Evolutionary conservation across 37 sponge, comb jelly and placozoan species (phyloP), one percentile per base, ranked within the genome.

Genomic region (Halichondria panicea): DNA sequence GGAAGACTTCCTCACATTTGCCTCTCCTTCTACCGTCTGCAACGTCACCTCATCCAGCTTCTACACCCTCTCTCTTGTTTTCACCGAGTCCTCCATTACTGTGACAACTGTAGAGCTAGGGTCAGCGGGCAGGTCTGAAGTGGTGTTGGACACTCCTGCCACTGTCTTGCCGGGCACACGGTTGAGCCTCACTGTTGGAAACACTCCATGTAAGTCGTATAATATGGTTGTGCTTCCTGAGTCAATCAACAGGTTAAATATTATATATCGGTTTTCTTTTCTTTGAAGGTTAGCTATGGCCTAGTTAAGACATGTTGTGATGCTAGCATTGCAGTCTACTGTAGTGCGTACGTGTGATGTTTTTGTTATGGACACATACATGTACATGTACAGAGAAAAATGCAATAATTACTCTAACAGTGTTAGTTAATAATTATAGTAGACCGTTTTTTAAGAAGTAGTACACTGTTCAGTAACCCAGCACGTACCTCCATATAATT

Each of bases 111-210:
- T 12, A 22, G 34, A 15, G 3, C 22, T 35, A 41, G 53, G 34
- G 5, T 8, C n/a, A n/a, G n/a, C n/a, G n/a, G 43, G 18, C 22
- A 24, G 33, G 19, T 15, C 43, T 48, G 67, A 9, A 4, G 12
- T n/a, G 28, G 56, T 66, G 34, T 13, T 60, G 31, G 3, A 12
- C 25, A 34, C 62, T 9, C 45, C 42, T 5, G 3, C 63, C 1
- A 65, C 77, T 27, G 64, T 50, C 25, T 5, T 65, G 40, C 41
- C 55, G 3, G 18, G 27, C 24, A 1, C 11, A 33, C 55, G n/a
- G 25, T 24, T 39, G 56, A 32, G 35, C 19, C 65, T 78, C 11
- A 66, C 57, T 50, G 31, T 78, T 54, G 78, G 78, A 11, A 78
- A 78, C 38, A 55, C n/a, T n/a, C 67, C 68, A 66, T 18, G 78